Conservation (phyloP, 2,797 vertebrate genomes). For the Aulostomus chinensis region DNA sequence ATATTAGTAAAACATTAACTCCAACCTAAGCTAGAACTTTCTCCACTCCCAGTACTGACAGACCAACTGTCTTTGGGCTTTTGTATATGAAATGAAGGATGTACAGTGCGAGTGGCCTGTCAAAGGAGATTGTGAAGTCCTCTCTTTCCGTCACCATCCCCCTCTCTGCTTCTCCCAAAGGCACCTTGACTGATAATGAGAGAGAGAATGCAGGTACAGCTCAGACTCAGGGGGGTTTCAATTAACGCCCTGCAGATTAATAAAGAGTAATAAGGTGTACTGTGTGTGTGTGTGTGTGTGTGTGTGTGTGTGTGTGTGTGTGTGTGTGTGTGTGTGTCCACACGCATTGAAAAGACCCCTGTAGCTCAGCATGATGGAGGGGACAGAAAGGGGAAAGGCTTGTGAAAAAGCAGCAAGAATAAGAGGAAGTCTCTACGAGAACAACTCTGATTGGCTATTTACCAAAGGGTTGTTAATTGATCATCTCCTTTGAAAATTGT, state of each 20-base stretch:
- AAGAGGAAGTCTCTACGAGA: conserved; percentile 35
- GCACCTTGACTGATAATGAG: conserved; percentile 87
- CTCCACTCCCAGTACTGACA: no score
- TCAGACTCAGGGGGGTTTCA: conserved; percentile 80
- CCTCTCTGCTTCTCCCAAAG: conserved; percentile 71
- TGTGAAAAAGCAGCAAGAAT: conserved; percentile 42
- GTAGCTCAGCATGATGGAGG: conserved; percentile 64
- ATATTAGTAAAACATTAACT: no score
- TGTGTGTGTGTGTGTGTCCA: conserved; percentile 16
- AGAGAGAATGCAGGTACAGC: conserved; percentile 78
- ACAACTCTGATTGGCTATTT: conserved; percentile 51
- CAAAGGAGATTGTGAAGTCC: conserved; percentile 43
- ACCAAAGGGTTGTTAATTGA: conserved; percentile 45
- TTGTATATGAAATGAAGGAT: no score
- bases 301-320: conserved; percentile 14
- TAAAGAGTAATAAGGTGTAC: conserved; percentile 82
- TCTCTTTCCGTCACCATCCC: conserved; percentile 40
- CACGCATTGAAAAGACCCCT: conserved; percentile 43
- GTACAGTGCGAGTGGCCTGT: conserved; percentile 52
- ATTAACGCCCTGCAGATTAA: conserved; percentile 87
- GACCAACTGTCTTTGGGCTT: no score
- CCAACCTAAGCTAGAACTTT: no score
- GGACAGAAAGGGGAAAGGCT: conserved; percentile 37
- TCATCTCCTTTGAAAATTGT: conserved; percentile 65
- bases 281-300: conserved; percentile 55